Percentiles rank a stretch among this genome's conserved stretches.
Evolutionary conservation across 2,888 invertebrate species (phyloP).

Genomic region (Beris chalybata): DNA sequence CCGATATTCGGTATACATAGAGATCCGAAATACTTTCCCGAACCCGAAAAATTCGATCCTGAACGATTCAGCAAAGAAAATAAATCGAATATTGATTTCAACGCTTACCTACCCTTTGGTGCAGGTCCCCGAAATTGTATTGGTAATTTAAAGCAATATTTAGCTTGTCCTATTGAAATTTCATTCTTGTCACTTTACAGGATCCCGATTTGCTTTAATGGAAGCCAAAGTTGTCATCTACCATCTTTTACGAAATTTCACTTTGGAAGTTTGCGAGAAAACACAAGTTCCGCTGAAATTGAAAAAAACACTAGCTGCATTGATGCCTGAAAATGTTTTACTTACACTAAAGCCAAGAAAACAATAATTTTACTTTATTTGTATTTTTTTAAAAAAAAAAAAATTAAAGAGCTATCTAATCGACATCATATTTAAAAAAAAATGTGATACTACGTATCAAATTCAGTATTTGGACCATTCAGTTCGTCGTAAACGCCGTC

Average conservation of each 20-base stretch:
- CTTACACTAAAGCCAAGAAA: constrained; percentile 5
- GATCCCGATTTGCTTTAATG: constrained; percentile 37
- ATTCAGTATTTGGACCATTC: no score
- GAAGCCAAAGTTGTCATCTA: constrained; percentile 31
- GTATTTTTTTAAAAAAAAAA: no score
- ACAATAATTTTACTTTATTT: no score
- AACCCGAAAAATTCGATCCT: constrained; percentile 59
- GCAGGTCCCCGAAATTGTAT: constrained; percentile 61
- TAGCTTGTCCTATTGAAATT: neutral
- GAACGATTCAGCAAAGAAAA: constrained; percentile 56
- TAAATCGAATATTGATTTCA: constrained; percentile 51
- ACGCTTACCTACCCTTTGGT: constrained; percentile 58
- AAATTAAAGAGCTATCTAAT: no score
- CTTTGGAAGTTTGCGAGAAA: constrained; percentile 28
- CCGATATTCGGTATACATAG: constrained; percentile 54
- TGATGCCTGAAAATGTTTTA: neutral
- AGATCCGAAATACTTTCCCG: constrained; percentile 55
- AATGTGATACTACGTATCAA: no score
- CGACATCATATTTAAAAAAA: no score
- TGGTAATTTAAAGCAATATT: constrained; percentile 44
- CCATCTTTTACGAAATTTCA: constrained; percentile 28
- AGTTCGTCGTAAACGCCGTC: no score
- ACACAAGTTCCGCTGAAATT: constrained; percentile 31
- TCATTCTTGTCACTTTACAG: constrained; percentile 1
- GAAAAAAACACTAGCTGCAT: neutral